These are phyloP conservation scores for Physeter macrocephalus DNA, from an alignment of 2,113 vertebrate species.

Conservation along the genomic window DNA sequence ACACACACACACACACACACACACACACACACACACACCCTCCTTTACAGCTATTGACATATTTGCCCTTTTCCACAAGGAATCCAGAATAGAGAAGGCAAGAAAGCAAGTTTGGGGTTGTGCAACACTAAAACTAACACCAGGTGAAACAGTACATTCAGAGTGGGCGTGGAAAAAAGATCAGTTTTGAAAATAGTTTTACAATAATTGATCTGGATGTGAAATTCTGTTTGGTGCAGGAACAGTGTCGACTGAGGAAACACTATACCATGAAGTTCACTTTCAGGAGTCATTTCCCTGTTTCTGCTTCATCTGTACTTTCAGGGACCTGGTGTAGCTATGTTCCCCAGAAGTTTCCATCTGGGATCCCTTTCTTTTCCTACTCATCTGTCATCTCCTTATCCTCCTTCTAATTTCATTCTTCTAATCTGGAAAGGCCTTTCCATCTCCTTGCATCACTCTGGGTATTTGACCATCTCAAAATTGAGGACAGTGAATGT, in stretches of 20 bases:
- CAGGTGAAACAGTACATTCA: not conserved
- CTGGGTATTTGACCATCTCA: not conserved
- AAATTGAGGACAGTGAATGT: not conserved
- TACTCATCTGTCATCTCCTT: not conserved
- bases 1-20: not conserved
- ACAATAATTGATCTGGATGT: not conserved
- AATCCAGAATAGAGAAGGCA: not conserved
- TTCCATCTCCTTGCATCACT: not conserved
- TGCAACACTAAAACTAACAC: not conserved
- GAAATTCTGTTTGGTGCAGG: not conserved
- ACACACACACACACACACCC: not conserved
- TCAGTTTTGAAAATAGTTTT: not conserved
- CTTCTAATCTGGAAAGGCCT: not conserved
- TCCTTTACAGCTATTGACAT: not conserved
- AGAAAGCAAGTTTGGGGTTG: not conserved
- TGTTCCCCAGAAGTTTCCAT: not conserved
- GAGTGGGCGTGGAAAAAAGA: not conserved
- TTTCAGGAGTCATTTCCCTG: not conserved
- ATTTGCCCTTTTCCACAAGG: not conserved
- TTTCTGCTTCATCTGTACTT: not conserved
- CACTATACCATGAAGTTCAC: not conserved
- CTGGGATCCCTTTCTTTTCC: not conserved
- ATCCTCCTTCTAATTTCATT: not conserved
- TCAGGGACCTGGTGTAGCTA: fast-evolving
- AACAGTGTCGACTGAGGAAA: not conserved